phyloP scores from a whole-genome alignment of 2,113 vertebrate species.

The Vanacampus margaritifer region DNA sequence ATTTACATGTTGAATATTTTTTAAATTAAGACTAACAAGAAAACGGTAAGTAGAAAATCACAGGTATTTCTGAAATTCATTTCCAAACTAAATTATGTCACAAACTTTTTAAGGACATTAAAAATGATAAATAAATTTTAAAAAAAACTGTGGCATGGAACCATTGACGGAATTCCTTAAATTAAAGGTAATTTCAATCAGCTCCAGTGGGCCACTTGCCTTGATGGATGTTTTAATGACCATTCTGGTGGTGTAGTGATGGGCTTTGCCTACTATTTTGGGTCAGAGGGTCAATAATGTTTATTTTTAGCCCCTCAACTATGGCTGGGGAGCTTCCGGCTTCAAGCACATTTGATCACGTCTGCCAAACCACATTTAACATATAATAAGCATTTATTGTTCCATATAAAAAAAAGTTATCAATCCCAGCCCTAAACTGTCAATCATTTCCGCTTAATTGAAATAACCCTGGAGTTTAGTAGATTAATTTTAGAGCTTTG shows the following conservation, averaged over 20 bases:
- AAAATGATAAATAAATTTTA: too few relatives aligned
- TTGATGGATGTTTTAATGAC: constrained; percentile 42
- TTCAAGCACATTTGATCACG: background rate
- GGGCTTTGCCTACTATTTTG: constrained; percentile 20
- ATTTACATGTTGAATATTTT: too few relatives aligned
- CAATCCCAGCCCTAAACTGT: background rate
- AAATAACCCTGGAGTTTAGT: constrained; percentile 1
- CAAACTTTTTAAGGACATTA: too few relatives aligned
- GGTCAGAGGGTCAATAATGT: constrained; percentile 32
- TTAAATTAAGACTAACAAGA: too few relatives aligned
- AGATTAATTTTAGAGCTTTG: constrained; percentile 16
- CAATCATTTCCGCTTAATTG: background rate
- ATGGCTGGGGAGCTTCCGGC: background rate
- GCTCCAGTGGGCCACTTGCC: background rate
- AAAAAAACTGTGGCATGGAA: background rate
- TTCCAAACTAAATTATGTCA: too few relatives aligned
- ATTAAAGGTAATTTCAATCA: background rate
- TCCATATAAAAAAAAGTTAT: background rate
- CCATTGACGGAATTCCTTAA: background rate
- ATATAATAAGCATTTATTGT: background rate
- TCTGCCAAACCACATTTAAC: background rate
- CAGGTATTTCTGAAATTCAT: too few relatives aligned
- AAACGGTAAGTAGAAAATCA: too few relatives aligned
- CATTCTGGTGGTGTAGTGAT: constrained; percentile 17
- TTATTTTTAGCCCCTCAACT: constrained; percentile 22